Conservation (phyloP, 2,113 vertebrate species). For the Butorides virescens region DNA sequence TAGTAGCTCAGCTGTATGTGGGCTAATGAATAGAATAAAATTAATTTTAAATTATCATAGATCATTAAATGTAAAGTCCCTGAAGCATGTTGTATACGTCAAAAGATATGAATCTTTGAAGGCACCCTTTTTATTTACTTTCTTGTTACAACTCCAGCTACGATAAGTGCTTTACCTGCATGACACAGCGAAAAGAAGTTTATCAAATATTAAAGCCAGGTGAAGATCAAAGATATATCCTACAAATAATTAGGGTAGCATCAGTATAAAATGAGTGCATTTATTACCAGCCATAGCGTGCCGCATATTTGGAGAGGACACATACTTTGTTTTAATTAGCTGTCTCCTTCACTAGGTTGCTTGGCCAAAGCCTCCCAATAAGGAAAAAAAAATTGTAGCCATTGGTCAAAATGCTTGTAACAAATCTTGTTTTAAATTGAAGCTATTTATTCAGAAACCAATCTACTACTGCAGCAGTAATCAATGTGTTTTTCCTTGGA, state of each 20-base stretch:
- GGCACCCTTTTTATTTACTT: slow-evolving; percentile 52
- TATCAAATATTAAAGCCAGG: slow-evolving; percentile 52
- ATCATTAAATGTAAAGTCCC: background rate
- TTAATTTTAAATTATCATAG: slow-evolving; percentile 1
- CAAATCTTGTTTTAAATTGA: slow-evolving; percentile 78
- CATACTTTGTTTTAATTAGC: slow-evolving; percentile 74
- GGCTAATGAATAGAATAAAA: slow-evolving; percentile 26
- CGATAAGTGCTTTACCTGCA: background rate
- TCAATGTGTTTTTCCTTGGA: slow-evolving; percentile 75
- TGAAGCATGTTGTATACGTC: background rate
- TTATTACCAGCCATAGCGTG: slow-evolving; percentile 57
- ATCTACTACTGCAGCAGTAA: slow-evolving; percentile 70
- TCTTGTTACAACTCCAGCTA: slow-evolving; percentile 6
- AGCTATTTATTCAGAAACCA: slow-evolving; percentile 77
- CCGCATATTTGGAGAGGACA: slow-evolving; percentile 35
- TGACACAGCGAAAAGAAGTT: slow-evolving; percentile 12
- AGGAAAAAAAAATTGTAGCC: slow-evolving; percentile 68
- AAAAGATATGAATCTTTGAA: background rate
- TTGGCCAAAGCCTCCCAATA: slow-evolving; percentile 65
- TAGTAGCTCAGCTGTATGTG: background rate
- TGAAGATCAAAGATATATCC: slow-evolving; percentile 45
- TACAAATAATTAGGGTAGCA: slow-evolving; percentile 61
- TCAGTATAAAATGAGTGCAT: slow-evolving; percentile 50
- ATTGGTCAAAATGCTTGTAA: slow-evolving; percentile 75
- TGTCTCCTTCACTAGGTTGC: slow-evolving; percentile 52